Evolutionary conservation across 1,140 invertebrate species (phyloP).

Genomic region (Drosophila tani): DNA sequence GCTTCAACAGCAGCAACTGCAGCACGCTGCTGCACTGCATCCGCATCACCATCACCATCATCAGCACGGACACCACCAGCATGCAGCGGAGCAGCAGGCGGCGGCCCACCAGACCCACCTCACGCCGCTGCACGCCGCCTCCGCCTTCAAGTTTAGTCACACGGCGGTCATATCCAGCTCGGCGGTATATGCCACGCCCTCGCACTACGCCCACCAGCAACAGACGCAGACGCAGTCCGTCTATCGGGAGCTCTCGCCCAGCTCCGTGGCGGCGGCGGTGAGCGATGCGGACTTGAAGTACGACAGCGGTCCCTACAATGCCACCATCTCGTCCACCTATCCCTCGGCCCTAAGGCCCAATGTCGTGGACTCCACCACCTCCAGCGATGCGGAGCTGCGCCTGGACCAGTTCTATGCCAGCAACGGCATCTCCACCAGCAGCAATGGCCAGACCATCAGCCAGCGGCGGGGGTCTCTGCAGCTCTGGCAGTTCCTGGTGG

Average conservation of each 20-base stretch:
- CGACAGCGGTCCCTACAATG: conserved; percentile 78
- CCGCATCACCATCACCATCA: conserved; percentile 61
- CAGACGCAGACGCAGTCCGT: conserved; percentile 60
- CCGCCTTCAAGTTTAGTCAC: conserved; percentile 78
- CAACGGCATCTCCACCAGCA: conserved; percentile 77
- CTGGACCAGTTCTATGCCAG: conserved; percentile 77
- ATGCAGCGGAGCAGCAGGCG: conserved; percentile 58
- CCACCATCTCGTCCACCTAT: conserved; percentile 78
- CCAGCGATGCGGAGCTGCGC: conserved; percentile 76
- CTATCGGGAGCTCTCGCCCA: conserved; percentile 66
- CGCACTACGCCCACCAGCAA: conserved; percentile 66
- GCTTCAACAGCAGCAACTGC: conserved; percentile 52
- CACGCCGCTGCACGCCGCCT: conserved; percentile 64
- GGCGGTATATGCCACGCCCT: conserved; percentile 64
- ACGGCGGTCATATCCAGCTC: conserved; percentile 74
- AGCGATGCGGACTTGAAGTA: conserved; percentile 74
- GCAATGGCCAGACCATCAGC: conserved; percentile 68
- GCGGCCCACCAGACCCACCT: conserved; percentile 54
- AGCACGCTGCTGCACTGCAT: conserved; percentile 57
- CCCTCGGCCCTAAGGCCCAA: conserved; percentile 60
- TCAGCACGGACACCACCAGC: conserved; percentile 57
- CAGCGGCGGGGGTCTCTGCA: conserved; percentile 93
- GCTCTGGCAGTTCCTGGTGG: conserved; percentile 97
- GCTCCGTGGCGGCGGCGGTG: conserved; percentile 19
- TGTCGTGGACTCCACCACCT: conserved; percentile 78